These are phyloP conservation scores for Meda fulgida DNA, from an alignment of 2,797 vertebrate species.

Conservation along the genomic window DNA sequence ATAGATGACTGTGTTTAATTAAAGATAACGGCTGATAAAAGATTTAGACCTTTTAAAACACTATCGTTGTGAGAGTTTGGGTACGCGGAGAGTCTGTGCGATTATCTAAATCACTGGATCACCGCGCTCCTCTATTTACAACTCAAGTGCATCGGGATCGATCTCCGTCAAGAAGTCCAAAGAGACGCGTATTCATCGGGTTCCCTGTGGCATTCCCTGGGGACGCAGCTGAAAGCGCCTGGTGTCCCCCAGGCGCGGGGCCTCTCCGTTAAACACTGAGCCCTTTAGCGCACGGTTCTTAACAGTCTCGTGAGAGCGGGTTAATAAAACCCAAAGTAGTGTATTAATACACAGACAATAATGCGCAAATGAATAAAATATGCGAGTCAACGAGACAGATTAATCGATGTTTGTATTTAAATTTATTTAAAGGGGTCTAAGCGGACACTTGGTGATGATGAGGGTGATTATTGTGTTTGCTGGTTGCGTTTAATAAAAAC, in stretches of 20 bases:
- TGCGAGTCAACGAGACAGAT: conserved; percentile 62
- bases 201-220: conserved; percentile 66
- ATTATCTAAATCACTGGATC: conserved; percentile 27
- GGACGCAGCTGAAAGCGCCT: conserved; percentile 67
- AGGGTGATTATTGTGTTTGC: background rate
- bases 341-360: conserved; percentile 66
- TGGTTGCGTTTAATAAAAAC: background rate
- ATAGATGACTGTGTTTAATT: background rate
- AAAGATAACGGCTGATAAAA: background rate
- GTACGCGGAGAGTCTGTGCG: conserved; percentile 1
- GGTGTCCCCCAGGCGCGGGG: conserved; percentile 50
- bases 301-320: conserved; percentile 77
- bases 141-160: conserved; percentile 64
- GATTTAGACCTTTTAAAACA: background rate
- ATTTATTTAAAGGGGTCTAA: conserved; percentile 63
- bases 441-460: conserved; percentile 45
- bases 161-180: conserved; percentile 67
- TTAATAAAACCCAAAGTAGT: conserved; percentile 70
- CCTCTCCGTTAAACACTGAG: conserved; percentile 57
- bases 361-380: conserved; percentile 72
- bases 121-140: conserved; percentile 30
- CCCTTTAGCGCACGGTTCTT: conserved; percentile 67
- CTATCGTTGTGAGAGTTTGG: background rate
- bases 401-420: conserved; percentile 75
- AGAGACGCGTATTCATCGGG: conserved; percentile 60